Base-by-base conservation (phyloP, 1,140 invertebrate species). In the Sycophila sp. region DNA sequence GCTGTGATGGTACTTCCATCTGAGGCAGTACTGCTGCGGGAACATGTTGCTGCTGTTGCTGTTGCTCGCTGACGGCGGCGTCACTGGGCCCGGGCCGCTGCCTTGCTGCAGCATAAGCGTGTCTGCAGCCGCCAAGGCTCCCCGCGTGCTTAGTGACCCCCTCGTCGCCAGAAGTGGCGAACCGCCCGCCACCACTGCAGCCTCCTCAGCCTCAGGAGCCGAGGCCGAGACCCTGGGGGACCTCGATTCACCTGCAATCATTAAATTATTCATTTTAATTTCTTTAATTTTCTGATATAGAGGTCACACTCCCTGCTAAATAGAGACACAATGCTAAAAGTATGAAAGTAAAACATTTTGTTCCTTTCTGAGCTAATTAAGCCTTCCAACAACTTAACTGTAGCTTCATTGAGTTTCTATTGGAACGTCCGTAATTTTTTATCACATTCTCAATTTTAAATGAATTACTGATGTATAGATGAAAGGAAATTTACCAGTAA, bases 1-100 rank as follows among this genome's bases (percentile, higher is more conserved):
- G 73, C 92, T 93, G 84, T 95, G 94, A 87, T 96, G 94, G 84
- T 95, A 95, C 81, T 95, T 95, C 94, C 94, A 96, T 85, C 93
- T 88, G 71, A 96, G 87, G 84, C 94, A 96, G 88, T 95, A 96
- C 87, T 96, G 94, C 86, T 95, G 94, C 56, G 92, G 92, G 83
- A 90, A 88, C 92, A 93, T 91, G 82, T 86, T 88, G 75, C 67
- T 75, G 79, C 69, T 76, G 76, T 65, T 73, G 71, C 69, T 75
- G 75, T 62, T 73, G 70, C 69, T 75, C 76, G 67, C 10, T 13
- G 65, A 42, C 30, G 62, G 63, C 24, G 75, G 65, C 75, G 76
- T 73, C 19, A 68, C 53, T 59, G 45, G 65, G 22, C 56, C 69
- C 70, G 75, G 70, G 62, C 59, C 47, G 73, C 76, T 78, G 69